phyloP scores from a whole-genome alignment of 2,888 invertebrate species.

The Acanthoscelides obtectus region DNA sequence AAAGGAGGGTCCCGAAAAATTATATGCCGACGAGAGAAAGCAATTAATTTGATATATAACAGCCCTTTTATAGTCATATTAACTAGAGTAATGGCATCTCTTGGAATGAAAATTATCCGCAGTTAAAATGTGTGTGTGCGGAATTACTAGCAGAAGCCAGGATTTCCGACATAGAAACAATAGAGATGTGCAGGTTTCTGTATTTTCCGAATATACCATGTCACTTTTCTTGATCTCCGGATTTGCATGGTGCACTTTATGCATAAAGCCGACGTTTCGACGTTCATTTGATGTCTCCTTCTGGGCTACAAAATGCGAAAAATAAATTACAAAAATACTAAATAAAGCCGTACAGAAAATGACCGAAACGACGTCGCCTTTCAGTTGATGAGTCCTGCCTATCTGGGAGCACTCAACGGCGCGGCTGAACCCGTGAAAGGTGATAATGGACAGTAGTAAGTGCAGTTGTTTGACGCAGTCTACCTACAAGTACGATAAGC shows the following conservation, averaged over 20 bases:
- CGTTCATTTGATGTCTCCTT: no score
- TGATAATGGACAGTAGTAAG: neutral
- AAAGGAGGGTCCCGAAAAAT: conserved; percentile 2
- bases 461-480: neutral
- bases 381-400: neutral
- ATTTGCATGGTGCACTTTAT: no score
- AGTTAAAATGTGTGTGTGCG: neutral
- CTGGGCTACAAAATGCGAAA: no score
- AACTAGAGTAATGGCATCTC: neutral
- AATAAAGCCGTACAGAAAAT: no score
- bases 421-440: neutral
- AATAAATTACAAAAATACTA: no score
- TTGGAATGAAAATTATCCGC: neutral
- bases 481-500: neutral
- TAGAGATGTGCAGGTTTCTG: no score
- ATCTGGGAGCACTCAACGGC: neutral
- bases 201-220: no score
- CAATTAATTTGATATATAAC: conserved; percentile 1
- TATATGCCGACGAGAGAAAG: neutral
- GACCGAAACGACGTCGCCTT: no score
- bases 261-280: no score
- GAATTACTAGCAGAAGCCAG: no score
- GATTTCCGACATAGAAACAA: no score
- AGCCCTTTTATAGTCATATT: neutral
- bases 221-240: no score